These are phyloP conservation scores for Ianthella basta DNA, from an alignment of 37 sponge, comb jelly and placozoan species.

Conservation along the genomic window DNA sequence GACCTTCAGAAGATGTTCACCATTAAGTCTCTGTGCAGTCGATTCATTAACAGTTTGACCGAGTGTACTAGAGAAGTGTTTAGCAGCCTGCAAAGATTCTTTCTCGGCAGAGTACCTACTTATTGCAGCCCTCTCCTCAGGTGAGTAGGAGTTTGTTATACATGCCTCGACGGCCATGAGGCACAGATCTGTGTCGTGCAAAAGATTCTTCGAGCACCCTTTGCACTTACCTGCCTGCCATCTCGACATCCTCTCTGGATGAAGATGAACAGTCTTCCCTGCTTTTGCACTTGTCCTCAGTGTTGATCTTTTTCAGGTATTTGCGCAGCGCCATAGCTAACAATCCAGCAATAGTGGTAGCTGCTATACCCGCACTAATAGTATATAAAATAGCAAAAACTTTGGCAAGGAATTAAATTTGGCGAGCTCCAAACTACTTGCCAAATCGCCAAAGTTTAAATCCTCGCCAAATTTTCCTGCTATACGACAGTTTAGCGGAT, in stretches of 20 bases:
- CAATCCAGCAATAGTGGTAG: no score
- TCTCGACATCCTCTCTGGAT: background rate
- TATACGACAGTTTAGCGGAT: no score
- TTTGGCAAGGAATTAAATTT: background rate
- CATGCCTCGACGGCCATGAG: background rate
- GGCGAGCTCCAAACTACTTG: background rate
- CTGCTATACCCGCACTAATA: no score
- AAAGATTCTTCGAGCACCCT: background rate
- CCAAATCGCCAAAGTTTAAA: background rate
- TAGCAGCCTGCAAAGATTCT: background rate
- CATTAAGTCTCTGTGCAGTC: background rate
- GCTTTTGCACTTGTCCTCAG: background rate
- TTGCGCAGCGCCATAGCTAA: background rate
- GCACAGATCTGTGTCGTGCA: conserved; percentile 15
- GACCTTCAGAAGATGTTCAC: background rate
- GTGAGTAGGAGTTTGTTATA: background rate
- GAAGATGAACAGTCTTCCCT: background rate
- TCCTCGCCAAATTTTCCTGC: background rate
- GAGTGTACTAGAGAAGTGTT: conserved; percentile 1
- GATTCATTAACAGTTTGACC: background rate
- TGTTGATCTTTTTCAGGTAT: conserved; percentile 3
- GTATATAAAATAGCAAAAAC: background rate
- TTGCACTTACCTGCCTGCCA: conserved; percentile 9
- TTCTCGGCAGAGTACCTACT: conserved; percentile 19
- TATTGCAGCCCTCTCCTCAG: conserved; percentile 17